These are phyloP conservation scores for Sinopyrophorus schimmeli DNA, from an alignment of 2,888 invertebrate species.

Conservation along the genomic window DNA sequence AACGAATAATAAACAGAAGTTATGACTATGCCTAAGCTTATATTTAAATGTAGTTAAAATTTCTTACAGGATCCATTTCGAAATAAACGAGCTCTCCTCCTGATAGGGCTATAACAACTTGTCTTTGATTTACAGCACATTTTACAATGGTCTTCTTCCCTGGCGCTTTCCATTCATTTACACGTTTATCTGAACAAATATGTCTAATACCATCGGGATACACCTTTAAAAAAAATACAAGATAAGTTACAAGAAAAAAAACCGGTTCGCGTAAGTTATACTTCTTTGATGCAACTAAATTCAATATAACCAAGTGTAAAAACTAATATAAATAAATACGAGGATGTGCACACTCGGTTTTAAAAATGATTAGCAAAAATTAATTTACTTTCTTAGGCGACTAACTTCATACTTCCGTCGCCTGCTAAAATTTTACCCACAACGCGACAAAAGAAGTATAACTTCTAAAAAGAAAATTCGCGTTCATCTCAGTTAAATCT, in stretches of 20 bases:
- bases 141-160: constrained; percentile 96
- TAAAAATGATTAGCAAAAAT: no score
- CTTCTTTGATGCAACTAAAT: no score
- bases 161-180: constrained; percentile 99
- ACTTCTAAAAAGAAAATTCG: no score
- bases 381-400: no score
- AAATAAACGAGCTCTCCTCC: constrained; percentile 99
- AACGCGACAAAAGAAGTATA: no score
- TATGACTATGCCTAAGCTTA: constrained; percentile 29
- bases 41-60: constrained; percentile 1
- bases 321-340: no score
- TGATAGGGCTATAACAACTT: constrained; percentile 96
- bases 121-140: constrained; percentile 97
- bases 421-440: no score
- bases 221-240: constrained; percentile 59
- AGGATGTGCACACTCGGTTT: no score
- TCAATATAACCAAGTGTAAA: no score
- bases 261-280: no score
- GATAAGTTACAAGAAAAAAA: not conserved
- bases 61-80: constrained; percentile 97
- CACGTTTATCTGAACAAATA: constrained; percentile 95
- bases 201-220: constrained; percentile 99
- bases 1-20: constrained; percentile 27
- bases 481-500: no score
- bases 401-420: no score